Evolutionary conservation across 1,140 invertebrate species (phyloP), one percentile per base, ranked within the genome.

Genomic region (Hormaphis cornu): DNA sequence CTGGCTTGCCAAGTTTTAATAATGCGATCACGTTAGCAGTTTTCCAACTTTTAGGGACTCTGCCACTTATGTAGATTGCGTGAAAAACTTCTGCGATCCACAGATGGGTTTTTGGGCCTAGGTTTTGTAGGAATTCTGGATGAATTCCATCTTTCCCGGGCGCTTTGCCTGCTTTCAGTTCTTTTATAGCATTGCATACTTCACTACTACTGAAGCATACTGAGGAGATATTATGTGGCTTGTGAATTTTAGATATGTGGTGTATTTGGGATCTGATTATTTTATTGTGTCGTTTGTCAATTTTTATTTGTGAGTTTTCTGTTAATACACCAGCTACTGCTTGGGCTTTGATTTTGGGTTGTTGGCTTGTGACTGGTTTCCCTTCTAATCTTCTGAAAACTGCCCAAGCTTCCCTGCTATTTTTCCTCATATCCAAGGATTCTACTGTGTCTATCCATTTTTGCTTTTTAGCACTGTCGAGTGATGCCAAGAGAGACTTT

Each of bases 21-120:
- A 78, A 71, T 71, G 77, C 74, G 14, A 76, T 74, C 5, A 77
- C 73, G 50, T 76, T 66, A 1, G 77, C 75, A 18, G 75, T 70
- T 72, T 78, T 79, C 75, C 76, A 79, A 14, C 73, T 71, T 10
- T 48, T 35, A 4, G 77, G 69, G 18, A 70, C n/a, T 20, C 70
- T 52, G 18, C 56, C 10, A 6, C 28, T 35, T 61, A 53, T 2
- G 10, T 72, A 42, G 1, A 50, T 44, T 54, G 58, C 70, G 44
- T 71, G 70, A 37, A 71, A 63, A 8, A 73, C n/a, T 1, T 70
- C 28, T 14, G 54, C 40, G 6, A 72, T 8, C 22, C 26, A 48
- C 5, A 28, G 44, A 22, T 22, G 42, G 9, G 44, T 16, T 50
- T 28, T 28, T 24, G 20, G 20, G 33, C 40, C 22, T 16, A 50